phyloP scores from a whole-genome alignment of 1,140 invertebrate species.

The Wiebesia pumilae region DNA sequence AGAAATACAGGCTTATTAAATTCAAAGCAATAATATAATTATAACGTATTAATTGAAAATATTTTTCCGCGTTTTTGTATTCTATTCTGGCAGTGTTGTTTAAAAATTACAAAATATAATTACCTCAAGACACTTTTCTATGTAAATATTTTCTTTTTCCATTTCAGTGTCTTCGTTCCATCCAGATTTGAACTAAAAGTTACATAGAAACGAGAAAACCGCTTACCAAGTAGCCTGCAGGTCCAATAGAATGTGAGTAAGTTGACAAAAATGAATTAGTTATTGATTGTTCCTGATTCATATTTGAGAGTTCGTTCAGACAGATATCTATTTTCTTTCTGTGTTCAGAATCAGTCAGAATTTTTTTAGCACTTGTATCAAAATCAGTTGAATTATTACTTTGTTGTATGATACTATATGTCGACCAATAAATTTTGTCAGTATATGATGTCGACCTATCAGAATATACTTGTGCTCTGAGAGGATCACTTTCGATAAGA shows the following conservation, averaged over 20 bases:
- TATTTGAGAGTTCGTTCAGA: conserved; percentile 52
- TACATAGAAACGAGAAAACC: background rate
- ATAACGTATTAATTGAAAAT: no score
- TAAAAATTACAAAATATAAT: no score
- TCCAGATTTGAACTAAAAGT: background rate
- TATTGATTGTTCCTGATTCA: conserved; percentile 10
- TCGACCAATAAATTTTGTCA: conserved; percentile 11
- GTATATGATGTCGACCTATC: conserved; percentile 56
- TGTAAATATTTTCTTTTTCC: no score
- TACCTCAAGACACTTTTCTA: no score
- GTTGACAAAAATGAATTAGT: conserved; percentile 1
- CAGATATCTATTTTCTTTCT: conserved; percentile 59
- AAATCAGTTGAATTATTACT: conserved; percentile 41
- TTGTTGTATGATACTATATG: background rate
- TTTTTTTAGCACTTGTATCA: conserved; percentile 58
- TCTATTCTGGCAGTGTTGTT: no score
- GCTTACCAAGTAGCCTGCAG: conserved; percentile 32
- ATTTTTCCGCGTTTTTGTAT: no score
- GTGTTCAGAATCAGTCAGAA: conserved; percentile 58
- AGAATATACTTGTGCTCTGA: conserved; percentile 49
- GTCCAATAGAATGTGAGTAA: conserved; percentile 13
- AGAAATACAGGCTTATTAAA: no score
- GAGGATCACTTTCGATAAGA: conserved; percentile 59
- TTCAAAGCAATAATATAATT: no score
- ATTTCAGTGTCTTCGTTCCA: no score